Base-by-base conservation (phyloP, 2,113 vertebrate species). In the Rhinogobius similis region DNA sequence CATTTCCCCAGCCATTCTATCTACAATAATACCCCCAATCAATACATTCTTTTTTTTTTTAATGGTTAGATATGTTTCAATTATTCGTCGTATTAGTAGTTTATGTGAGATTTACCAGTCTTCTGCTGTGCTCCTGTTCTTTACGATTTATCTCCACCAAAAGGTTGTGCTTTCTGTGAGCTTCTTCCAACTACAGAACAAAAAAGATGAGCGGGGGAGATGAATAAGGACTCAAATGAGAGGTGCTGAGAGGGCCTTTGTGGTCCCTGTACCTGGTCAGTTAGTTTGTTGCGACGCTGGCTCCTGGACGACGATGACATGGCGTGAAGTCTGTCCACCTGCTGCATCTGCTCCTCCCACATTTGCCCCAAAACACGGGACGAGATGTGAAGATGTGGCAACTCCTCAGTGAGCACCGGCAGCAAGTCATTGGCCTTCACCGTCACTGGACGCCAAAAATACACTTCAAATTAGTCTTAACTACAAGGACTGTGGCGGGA, bases 291-390 rank as follows among this genome's bases (percentile, higher is more conserved):
- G 69, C 76, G 89, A 7, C 82, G 79, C 29, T 56, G 75, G 36
- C 50, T 86, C 8, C 83, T 85, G 61, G 84, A 80, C 46, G 80
- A 80, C 46, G 80, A 70, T 0, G 87, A 71, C 53, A 59, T 10
- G n/a, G 87, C 77, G 20, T 92, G 89, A 23, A 98, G 93, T 41
- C 91, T 90, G 58, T 94, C 86, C 26, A 94, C 79, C 62, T 98
- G 97, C 55, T 91, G 89, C 36, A 94, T 89, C 91, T 99, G 97
- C 86, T 91, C 93, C 76, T 90, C 93, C 96, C 96, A 98, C 96
- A 98, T 96, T 76, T 81, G 91, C 23, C 87, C 88, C 74, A 98
- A 82, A 0, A 94, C 82, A 1, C 88, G 93, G 8, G 90, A 84
- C 41, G 95, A 96, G 76, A 99, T 84, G 65, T 90, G 93, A 50